Evolutionary conservation across 2,888 invertebrate genomes (phyloP), one percentile per base, ranked within the genome.

Genomic region (Liopterus haemorrhoidalis): DNA sequence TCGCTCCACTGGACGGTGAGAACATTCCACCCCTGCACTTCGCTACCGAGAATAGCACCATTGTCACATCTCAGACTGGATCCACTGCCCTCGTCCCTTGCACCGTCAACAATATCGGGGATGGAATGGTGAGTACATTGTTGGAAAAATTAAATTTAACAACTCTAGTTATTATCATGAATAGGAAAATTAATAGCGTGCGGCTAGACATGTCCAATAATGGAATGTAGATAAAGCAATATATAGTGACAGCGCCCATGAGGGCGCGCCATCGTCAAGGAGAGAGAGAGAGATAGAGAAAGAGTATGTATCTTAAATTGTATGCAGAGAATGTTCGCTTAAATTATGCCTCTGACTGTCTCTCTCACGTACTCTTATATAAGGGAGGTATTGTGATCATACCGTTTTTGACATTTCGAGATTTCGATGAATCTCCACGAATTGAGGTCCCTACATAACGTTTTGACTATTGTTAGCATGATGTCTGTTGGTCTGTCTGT

Each of bases 41-140:
- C 62, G 82, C 81, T 38, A 89, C 89, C 4, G 84, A 85, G 61
- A 90, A 90, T 65, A 85, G 84, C 51, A 86, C 86, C 0, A 69
- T 81, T 32, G 78, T 90, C 63, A 83, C 82, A 51, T 85, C 89
- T 56, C 89, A 90, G 70, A 85, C 83, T 31, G 88, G 88, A 11
- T 86, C 87, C 48, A 87, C 85, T 0, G 88, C 89, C 3, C 74
- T 85, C 47, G 73, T 90, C 51, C 89, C 89, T 1, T 90, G 90
- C 65, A 77, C 85, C 51, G 85, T 90, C 52, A 82, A 83, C 64
- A 85, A 87, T 64, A 84, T 89, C 57, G 88, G 89, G 39, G 88
- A 90, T 67, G 88, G 89, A 59, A 82, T 85, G 76, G 90, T 90
- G 68, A 85, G 87, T 79, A 43, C 45, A 41, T 21, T 14, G 24